A percentile compares a stretch with the other conserved stretches of the same genome.
Conservation (phyloP, 2,888 invertebrate species). For the Rotaria socialis region DNA sequence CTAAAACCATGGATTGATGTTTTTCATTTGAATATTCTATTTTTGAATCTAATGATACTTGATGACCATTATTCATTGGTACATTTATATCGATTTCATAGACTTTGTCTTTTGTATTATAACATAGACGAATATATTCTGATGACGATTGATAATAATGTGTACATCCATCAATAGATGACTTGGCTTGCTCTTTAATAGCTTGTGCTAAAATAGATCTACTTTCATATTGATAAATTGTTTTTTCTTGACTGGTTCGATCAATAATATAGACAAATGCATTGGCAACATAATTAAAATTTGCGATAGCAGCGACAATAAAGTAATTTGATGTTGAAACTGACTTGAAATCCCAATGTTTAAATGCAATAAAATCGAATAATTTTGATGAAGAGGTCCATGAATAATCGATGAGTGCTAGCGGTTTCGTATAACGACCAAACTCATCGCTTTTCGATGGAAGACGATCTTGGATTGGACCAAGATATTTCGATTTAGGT, state of each 20-base stretch:
- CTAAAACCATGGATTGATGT: background rate
- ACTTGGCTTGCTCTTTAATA: background rate
- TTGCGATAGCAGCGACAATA: background rate
- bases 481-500: background rate
- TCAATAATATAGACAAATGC: background rate
- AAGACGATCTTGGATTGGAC: background rate
- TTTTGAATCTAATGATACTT: background rate
- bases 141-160: background rate
- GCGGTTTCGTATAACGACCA: background rate
- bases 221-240: background rate
- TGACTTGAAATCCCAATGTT: background rate
- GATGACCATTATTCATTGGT: background rate
- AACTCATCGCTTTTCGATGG: background rate
- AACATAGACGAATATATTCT: background rate
- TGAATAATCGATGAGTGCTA: background rate
- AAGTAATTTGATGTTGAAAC: background rate
- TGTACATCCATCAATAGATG: background rate
- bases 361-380: background rate
- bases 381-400: background rate
- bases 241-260: background rate
- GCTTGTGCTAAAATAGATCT: background rate
- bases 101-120: background rate
- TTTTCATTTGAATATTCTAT: background rate
- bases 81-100: background rate
- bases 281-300: background rate